phyloP scores from a whole-genome alignment of 2,113 vertebrate species.

The Argyrosomus japonicus region DNA sequence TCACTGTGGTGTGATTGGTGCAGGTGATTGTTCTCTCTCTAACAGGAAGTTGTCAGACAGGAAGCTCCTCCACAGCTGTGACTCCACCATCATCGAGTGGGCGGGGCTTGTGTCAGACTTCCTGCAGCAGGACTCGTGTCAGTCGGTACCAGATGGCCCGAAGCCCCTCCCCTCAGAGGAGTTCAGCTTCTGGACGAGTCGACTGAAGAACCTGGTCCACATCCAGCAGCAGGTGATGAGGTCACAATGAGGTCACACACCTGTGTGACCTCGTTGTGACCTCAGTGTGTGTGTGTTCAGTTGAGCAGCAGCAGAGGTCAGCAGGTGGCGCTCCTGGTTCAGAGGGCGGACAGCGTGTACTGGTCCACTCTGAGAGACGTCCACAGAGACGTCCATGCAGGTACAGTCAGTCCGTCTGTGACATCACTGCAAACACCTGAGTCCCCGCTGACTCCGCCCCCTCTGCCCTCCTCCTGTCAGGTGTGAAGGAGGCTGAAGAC shows the following conservation, averaged over 20 bases:
- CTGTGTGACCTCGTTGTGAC: no score
- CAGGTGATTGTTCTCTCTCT: neutral
- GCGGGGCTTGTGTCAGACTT: slow-evolving; percentile 82
- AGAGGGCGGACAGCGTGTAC: slow-evolving; percentile 83
- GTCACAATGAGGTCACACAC: no score
- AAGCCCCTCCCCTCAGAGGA: slow-evolving; percentile 84
- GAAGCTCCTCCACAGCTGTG: slow-evolving; percentile 77
- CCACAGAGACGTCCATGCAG: slow-evolving; percentile 66
- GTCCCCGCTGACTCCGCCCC: neutral
- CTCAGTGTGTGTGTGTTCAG: slow-evolving; percentile 67
- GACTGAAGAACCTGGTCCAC: slow-evolving; percentile 76
- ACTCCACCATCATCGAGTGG: slow-evolving; percentile 85
- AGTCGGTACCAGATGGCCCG: slow-evolving; percentile 80
- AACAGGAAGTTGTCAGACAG: slow-evolving; percentile 46
- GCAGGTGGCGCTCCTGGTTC: slow-evolving; percentile 74
- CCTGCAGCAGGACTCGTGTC: slow-evolving; percentile 81
- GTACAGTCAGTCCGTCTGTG: slow-evolving; percentile 47
- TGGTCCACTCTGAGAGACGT: slow-evolving; percentile 77
- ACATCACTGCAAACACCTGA: neutral
- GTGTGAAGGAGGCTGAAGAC: slow-evolving; percentile 83
- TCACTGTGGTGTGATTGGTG: no score
- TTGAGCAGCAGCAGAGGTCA: slow-evolving; percentile 78
- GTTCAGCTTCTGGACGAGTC: slow-evolving; percentile 85
- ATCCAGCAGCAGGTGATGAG: slow-evolving; percentile 84
- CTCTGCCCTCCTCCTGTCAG: slow-evolving; percentile 54